Evolutionary conservation across 2,113 vertebrate genomes (phyloP), one percentile per base, ranked within the genome.

Genomic region (Muscicapa adusta): DNA sequence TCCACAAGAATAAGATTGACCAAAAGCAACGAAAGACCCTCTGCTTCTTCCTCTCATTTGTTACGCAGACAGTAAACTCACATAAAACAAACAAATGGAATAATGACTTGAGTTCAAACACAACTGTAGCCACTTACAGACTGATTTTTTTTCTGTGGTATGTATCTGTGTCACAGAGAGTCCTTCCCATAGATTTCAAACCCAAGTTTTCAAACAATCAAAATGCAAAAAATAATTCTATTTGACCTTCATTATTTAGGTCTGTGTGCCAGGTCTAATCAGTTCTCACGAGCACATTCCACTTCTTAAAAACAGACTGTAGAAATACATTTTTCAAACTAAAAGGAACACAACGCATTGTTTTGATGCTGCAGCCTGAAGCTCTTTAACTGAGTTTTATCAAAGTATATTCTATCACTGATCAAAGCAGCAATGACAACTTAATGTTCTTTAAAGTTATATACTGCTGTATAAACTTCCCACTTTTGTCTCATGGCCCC

Each of bases 401-500:
- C 93, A 90, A 95, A 97, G 71, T 86, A 77, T 78, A 94, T 79
- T 77, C 63, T 68, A 95, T 85, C 92, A 93, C 88, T 94, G 94
- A 96, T 96, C 96, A 97, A 97, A 96, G 94, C 86, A 96, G 84
- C 93, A 94, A 89, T 86, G 96, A 97, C 94, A 96, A 97, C 48
- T 94, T 92, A 91, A 94, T 86, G 62, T 81, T 95, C 75, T 97
- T 87, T 88, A 92, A 95, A 95, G 92, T 96, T 96, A 95, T 15
- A 65, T 61, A 96, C 24, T 85, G 78, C 90, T 84, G 84, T 36
- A 88, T 88, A 93, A 97, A 96, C 92, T 95, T 92, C 88, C 93
- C 87, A 94, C 93, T 97, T 93, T 66, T 23, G 86, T 45, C 91
- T 95, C 31, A 7, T 80, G 78, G 96, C 96, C 90, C 86, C 80